Evolutionary conservation across 1,140 invertebrate genomes (phyloP), one percentile per base, ranked within the genome.

Genomic region (Drosophila erecta): DNA sequence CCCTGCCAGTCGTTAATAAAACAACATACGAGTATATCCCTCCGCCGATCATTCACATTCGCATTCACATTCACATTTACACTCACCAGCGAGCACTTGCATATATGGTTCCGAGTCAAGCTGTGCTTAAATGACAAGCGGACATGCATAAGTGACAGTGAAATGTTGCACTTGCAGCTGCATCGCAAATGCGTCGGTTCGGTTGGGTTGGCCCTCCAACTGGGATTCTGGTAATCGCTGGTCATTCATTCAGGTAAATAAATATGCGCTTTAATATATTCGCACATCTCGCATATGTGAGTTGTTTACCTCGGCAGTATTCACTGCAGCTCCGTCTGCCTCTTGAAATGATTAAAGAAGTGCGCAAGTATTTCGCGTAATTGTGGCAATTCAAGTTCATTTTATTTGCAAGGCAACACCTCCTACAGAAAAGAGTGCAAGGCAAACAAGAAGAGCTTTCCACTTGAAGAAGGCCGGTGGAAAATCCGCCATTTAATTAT

Each of bases 141-240:
- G 69, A 87, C 84, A 89, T 72, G 71, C 62, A 67, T 80, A 84
- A 87, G 79, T 87, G 84, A 89, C 84, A 87, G 83, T 83, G 67
- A 79, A 79, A 87, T 83, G 79, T 83, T 89, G 79, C 83, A 73
- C 61, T 66, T 46, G 57, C 69, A 57, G 35, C 46, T 57, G 43
- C 56, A 67, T 33, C 67, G 62, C 30, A 62, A 59, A 59, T 38
- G 50, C 55, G 50, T 57, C 53, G 64, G 59, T 33, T 54, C 30
- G 61, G 22, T 69, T 33, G 24, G 61, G 22, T 67, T 33, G 24
- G 24, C 15, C 47, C 67, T 72, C 20, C 27, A 37, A 27, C 57
- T 30, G 58, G 40, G 55, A 50, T 20, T 56, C 62, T 37, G 60
- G 73, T 76, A 76, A 77, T 77, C 55, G 74, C 22, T 22, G 56